phyloP scores from a whole-genome alignment of 2,797 vertebrate species.

The Eulemur mongoz region DNA sequence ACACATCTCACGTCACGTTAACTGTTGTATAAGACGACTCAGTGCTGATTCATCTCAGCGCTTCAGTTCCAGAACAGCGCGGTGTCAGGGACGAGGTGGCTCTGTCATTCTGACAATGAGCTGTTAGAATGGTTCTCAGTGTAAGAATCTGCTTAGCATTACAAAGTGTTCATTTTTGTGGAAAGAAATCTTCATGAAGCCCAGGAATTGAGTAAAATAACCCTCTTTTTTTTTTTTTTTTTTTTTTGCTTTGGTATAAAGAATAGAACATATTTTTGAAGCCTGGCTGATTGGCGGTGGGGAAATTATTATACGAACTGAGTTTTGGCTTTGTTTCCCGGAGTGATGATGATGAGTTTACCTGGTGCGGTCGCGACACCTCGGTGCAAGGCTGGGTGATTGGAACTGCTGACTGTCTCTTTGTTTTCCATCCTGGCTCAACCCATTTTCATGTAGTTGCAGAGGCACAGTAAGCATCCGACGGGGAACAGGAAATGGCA shows the following conservation, averaged over 20 bases:
- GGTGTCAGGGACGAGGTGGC: neutral
- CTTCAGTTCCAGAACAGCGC: neutral
- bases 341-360: neutral
- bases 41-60: slow-evolving; percentile 11
- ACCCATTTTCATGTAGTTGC: neutral
- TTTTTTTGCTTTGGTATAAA: neutral
- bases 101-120: slow-evolving; percentile 19
- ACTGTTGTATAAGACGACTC: neutral
- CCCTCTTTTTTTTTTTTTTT: no score
- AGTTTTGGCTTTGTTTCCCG: neutral
- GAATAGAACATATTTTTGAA: neutral
- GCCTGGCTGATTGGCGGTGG: neutral
- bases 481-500: neutral
- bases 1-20: neutral
- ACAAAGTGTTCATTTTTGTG: slow-evolving; percentile 26
- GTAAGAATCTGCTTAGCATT: slow-evolving; percentile 8
- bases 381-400: neutral
- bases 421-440: neutral
- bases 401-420: neutral
- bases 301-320: neutral
- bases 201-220: slow-evolving; percentile 7
- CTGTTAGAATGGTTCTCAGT: neutral
- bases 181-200: neutral
- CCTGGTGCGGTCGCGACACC: neutral
- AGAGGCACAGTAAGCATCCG: slow-evolving; percentile 1